Conservation (phyloP, 2,113 vertebrate genomes). For the Amia ocellicauda region DNA sequence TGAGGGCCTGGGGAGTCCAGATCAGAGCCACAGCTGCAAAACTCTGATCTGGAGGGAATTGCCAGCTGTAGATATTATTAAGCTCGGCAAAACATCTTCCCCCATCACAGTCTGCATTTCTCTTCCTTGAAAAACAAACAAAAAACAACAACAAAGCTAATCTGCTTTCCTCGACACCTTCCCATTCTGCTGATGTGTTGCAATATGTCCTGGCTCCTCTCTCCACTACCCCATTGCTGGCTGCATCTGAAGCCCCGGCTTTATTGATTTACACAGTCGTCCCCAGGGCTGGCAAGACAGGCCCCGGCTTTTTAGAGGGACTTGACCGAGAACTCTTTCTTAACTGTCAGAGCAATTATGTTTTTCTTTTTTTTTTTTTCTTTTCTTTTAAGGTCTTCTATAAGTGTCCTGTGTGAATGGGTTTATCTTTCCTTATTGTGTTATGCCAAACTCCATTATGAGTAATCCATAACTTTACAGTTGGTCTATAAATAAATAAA, state of each 20-base stretch:
- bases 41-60: too few relatives aligned
- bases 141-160: not conserved
- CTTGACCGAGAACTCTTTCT: not conserved
- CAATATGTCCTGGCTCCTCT: not conserved
- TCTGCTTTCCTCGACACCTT: not conserved
- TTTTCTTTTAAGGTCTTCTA: too few relatives aligned
- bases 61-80: too few relatives aligned
- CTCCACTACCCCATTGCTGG: not conserved
- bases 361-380: not conserved
- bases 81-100: too few relatives aligned
- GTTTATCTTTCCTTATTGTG: conserved; percentile 5
- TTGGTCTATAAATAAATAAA: conserved; percentile 24
- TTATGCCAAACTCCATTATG: conserved; percentile 17
- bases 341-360: not conserved
- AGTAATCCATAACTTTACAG: conserved; percentile 27
- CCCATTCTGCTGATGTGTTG: not conserved
- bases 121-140: too few relatives aligned
- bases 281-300: not conserved
- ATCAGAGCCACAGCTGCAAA: too few relatives aligned
- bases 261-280: too few relatives aligned
- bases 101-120: too few relatives aligned
- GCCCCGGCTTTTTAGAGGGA: not conserved
- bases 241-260: not conserved
- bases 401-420: conserved; percentile 10
- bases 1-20: too few relatives aligned